Base-by-base conservation (phyloP, 2,888 invertebrate genomes). In the Chromoteleia sp. region DNA sequence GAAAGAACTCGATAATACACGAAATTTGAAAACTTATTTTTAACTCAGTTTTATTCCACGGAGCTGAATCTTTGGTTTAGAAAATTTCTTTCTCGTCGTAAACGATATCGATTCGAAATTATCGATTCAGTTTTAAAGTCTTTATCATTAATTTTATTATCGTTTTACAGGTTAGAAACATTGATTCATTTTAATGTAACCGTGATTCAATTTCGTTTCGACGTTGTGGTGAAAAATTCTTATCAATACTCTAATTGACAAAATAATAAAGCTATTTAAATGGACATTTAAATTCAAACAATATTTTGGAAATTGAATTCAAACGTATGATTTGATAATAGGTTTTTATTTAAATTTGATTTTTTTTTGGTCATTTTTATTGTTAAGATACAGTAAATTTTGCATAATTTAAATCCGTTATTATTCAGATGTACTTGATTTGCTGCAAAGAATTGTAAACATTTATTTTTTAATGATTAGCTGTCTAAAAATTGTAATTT, bases 71-170 rank as follows among this genome's bases (percentile, higher is more conserved):
- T 14, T 39, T 14, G 12, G 45, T 41, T 14, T 17, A 12, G 12
- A 39, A 39, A 6, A 17, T 15, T 45, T 45, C 17, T 45, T 45
- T 45, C 17, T 45, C 19, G 17, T 2, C 10, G 17, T 19, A 45
- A 45, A 45, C n/a, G 17, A 14, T 39, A 21, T 61, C 4, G n/a
- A 48, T 48, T 48, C 48, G 63, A 19, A 48, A 63, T 33, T 63
- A 63, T 63, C 48, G 63, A 63, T 48, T 48, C 29, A 14, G 2
- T 36, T 25, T 65, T 39, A 52, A 25, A 65, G 65, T 52, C 25
- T 50, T 65, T 65, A 52, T 65, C 39, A 39, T 36, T 50, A 65
- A 65, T 52, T 65, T 65, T 52, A 39, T 65, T 52, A 65, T 65
- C 50, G 50, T 48, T 59, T 52, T 52, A 36, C n/a, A 52, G 39